Evolutionary conservation across 1,140 invertebrate genomes (phyloP).

Genomic region (Drosophila arawakana): DNA sequence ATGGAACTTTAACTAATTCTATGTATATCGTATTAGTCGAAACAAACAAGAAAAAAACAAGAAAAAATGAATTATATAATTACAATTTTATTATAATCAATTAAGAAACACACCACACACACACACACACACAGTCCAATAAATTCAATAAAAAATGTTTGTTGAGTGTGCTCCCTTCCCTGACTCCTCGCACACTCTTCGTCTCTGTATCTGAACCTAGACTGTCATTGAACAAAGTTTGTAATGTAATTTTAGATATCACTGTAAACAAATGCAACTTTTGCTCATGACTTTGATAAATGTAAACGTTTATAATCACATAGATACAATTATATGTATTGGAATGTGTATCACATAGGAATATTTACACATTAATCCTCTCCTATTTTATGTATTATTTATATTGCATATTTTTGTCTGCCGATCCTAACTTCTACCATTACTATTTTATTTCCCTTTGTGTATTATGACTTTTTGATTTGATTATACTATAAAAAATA

Average conservation of each 20-base stretch:
- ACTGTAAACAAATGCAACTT: constrained; percentile 78
- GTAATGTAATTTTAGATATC: constrained; percentile 74
- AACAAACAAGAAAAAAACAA: constrained; percentile 35
- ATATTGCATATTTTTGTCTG: constrained; percentile 61
- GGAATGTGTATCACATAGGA: constrained; percentile 46
- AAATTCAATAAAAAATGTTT: constrained; percentile 18
- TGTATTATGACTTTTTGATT: constrained; percentile 55
- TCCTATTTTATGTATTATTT: constrained; percentile 75
- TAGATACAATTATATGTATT: constrained; percentile 11
- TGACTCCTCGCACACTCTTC: constrained; percentile 1
- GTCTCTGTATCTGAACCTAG: constrained; percentile 49
- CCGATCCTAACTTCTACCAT: constrained; percentile 51
- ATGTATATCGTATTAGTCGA: constrained; percentile 69
- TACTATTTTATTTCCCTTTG: constrained; percentile 35
- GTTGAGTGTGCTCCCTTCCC: constrained; percentile 8
- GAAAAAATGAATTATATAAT: constrained; percentile 38
- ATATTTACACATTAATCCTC: constrained; percentile 36
- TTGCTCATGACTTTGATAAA: constrained; percentile 70
- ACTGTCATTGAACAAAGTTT: constrained; percentile 70
- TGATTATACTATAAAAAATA: constrained; percentile 18
- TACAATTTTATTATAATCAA: constrained; percentile 72
- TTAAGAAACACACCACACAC: constrained; percentile 34
- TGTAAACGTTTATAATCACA: constrained; percentile 47
- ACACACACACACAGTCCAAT: constrained; percentile 33
- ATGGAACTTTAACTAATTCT: constrained; percentile 58